Evolutionary conservation across 2,113 vertebrate species (phyloP), one percentile per base, ranked within the genome.

Genomic region (Pimephales promelas): DNA sequence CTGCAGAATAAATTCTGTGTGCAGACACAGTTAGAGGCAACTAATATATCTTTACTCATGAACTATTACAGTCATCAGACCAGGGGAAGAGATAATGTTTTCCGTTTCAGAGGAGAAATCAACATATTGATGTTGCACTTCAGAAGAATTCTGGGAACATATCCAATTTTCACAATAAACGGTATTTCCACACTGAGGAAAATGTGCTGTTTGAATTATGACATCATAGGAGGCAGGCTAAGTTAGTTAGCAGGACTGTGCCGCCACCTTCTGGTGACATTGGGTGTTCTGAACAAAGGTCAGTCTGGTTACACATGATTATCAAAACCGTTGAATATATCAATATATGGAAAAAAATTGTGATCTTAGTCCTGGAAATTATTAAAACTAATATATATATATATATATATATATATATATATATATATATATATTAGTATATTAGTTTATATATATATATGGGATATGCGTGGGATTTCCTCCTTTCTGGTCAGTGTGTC

Each of bases 41-140:
- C 68, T 56, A 56, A 66, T 82, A 57, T 40, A 47, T 90, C 18
- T 83, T 54, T 56, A 56, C 16, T 84, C 81, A 89, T 89, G 45
- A 59, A 47, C 45, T 59, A 43, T 76, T 72, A 13, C 66, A 70
- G 64, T 59, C 28, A 70, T 79, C 45, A 70, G 62, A 6, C 14
- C 13, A 34, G 6, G 1, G 10, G 14, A 11, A 43, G 22, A 11
- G 62, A 45, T n/a, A 54, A 47, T 3, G 26, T 9, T 40, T 40
- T 40, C 40, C 52, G 14, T 40, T 40, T 40, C 47, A n/a, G 52
- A 18, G 57, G n/a, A 80, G 10, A 43, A 45, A 81, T 66, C 49
- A 54, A 26, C 59, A 34, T 18, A 34, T 31, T n/a, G 68, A 72
- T 62, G 52, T 79, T 36, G 73, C 34, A 75, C 47, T 0, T 49